Conservation (phyloP, 2,888 invertebrate genomes). For the Nematopogon swammerdamellus region DNA sequence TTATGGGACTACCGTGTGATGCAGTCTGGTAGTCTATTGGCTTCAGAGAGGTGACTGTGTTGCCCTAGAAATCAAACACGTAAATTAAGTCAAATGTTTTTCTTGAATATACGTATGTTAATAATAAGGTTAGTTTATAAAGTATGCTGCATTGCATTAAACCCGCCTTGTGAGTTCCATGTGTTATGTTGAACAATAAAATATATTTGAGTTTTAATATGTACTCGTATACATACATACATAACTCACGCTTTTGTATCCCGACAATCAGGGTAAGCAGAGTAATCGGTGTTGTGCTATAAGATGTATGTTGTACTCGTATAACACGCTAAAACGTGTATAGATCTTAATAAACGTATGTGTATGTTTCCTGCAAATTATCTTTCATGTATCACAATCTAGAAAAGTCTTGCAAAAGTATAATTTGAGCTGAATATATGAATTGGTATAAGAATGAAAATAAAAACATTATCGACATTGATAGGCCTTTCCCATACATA, state of each 20-base stretch:
- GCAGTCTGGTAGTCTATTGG: constrained; percentile 32
- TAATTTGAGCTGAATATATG: no score
- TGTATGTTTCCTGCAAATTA: no score
- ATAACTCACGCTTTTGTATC: constrained; percentile 1
- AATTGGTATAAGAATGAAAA: no score
- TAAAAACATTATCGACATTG: no score
- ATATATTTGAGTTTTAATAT: not conserved
- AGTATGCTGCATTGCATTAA: not conserved
- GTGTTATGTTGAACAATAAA: not conserved
- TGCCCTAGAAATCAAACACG: constrained; percentile 18
- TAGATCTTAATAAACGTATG: no score
- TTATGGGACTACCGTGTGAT: constrained; percentile 22
- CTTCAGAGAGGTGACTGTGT: constrained; percentile 17
- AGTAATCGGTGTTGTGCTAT: no score
- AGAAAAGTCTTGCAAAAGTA: no score
- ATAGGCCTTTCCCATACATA: no score
- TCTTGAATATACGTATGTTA: not conserved
- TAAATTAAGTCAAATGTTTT: not conserved
- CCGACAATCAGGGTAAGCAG: no score
- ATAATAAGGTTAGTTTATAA: not conserved
- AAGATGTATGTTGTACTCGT: no score
- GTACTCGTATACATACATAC: constrained; percentile 1
- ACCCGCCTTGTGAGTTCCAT: not conserved
- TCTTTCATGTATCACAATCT: no score
- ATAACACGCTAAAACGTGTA: no score